A percentile compares a stretch with the other conserved stretches of the same genome.
Conservation (phyloP, 1,140 invertebrate species). For the Leptoteleia sp. region DNA sequence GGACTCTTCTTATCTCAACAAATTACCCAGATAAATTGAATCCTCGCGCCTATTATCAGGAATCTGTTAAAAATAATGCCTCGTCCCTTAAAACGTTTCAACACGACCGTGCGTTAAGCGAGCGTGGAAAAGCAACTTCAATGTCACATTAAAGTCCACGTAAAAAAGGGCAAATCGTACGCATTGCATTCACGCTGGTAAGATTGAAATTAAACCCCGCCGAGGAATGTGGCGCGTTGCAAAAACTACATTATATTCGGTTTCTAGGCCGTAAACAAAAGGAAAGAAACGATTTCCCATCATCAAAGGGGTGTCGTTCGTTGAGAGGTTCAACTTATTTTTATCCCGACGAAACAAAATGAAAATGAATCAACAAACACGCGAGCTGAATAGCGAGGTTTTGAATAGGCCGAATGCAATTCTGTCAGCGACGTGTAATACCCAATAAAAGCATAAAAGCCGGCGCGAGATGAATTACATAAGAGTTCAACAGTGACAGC, state of each 20-base stretch:
- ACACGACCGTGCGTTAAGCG: not conserved
- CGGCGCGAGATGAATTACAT: slow-evolving; percentile 40
- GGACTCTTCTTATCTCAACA: no score
- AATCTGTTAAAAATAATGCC: slow-evolving; percentile 8
- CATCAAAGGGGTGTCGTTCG: no score
- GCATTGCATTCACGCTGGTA: not conserved
- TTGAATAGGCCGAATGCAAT: slow-evolving; percentile 37
- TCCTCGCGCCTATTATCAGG: no score
- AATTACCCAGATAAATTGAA: no score
- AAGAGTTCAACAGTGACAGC: slow-evolving; percentile 46
- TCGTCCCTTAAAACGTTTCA: not conserved
- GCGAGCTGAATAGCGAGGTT: slow-evolving; percentile 28
- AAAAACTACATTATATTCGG: slow-evolving; percentile 12
- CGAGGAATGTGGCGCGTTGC: not conserved
- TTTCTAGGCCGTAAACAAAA: slow-evolving; percentile 11
- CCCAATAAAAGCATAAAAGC: slow-evolving; percentile 52
- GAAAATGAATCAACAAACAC: slow-evolving; percentile 25
- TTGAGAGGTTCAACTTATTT: slow-evolving; percentile 33
- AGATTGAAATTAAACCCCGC: slow-evolving; percentile 1
- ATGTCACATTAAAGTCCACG: slow-evolving; percentile 3
- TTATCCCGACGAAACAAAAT: slow-evolving; percentile 23
- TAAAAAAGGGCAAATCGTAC: not conserved
- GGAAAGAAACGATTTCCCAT: no score
- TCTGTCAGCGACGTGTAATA: slow-evolving; percentile 11
- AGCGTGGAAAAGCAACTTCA: not conserved